These are phyloP conservation scores for Lycodopsis pacificus DNA, from an alignment of 2,797 vertebrate genomes.

Conservation along the genomic window DNA sequence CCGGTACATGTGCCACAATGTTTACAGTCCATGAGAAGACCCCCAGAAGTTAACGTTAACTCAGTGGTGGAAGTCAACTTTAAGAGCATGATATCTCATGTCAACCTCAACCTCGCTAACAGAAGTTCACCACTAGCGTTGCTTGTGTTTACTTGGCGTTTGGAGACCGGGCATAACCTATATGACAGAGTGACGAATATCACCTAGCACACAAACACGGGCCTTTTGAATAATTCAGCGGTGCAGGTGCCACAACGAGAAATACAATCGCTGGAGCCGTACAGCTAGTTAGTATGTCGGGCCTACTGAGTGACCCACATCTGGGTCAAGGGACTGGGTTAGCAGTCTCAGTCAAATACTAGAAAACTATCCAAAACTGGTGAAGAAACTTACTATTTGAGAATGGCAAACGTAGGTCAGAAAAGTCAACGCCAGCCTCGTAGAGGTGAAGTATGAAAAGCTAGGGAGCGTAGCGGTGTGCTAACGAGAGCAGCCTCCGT, in stretches of 20 bases:
- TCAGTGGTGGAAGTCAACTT: not conserved
- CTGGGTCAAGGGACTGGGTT: not conserved
- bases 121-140: not conserved
- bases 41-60: not conserved
- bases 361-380: not conserved
- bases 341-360: not conserved
- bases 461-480: constrained; percentile 14
- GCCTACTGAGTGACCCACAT: constrained; percentile 69
- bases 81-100: constrained; percentile 14
- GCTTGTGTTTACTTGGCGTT: constrained; percentile 23
- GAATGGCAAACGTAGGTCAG: not conserved
- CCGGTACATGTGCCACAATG: not conserved
- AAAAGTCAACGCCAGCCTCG: not conserved
- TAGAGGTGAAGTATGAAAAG: not conserved
- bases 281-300: constrained; percentile 16
- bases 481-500: constrained; percentile 15
- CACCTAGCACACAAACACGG: constrained; percentile 71
- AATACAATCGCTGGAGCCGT: constrained; percentile 74
- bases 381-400: fast-evolving
- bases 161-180: constrained; percentile 33
- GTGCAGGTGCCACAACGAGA: constrained; percentile 71
- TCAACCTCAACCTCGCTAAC: not conserved
- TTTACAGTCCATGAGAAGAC: not conserved
- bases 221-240: constrained; percentile 79
- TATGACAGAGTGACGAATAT: constrained; percentile 68